These are phyloP conservation scores for Gastracanthus pulcherrimus DNA, from an alignment of 2,888 invertebrate species.

Conservation along the genomic window DNA sequence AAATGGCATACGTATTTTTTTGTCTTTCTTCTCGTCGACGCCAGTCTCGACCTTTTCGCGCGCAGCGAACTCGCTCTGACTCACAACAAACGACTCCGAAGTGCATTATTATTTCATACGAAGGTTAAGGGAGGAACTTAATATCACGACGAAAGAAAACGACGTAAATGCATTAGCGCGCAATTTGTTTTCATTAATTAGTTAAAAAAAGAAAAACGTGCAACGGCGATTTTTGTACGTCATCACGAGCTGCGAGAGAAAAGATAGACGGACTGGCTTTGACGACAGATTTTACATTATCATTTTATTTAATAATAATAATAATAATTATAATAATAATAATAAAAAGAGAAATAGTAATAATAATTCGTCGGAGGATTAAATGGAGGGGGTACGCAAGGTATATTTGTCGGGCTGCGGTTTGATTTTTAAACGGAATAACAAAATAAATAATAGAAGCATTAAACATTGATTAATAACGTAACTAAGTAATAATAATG, in stretches of 20 bases:
- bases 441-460: conserved; percentile 78
- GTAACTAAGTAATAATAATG: conserved; percentile 73
- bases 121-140: conserved; percentile 52
- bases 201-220: not conserved
- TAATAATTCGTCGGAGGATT: conserved; percentile 56
- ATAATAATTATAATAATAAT: conserved; percentile 47
- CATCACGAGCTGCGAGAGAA: conserved; percentile 35
- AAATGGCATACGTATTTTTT: conserved; percentile 40
- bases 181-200: conserved; percentile 7
- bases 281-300: conserved; percentile 41
- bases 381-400: conserved; percentile 44
- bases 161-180: conserved; percentile 53
- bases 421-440: conserved; percentile 68
- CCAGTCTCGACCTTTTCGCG: conserved; percentile 18
- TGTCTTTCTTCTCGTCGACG: conserved; percentile 46
- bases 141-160: conserved; percentile 50
- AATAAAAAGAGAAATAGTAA: conserved; percentile 44
- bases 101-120: conserved; percentile 31
- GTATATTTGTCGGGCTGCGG: conserved; percentile 51
- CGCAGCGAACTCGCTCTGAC: not conserved
- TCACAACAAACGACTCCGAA: conserved; percentile 22
- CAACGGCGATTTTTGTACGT: conserved; percentile 29
- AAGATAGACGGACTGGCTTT: conserved; percentile 45
- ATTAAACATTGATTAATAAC: conserved; percentile 77
- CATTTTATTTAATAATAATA: conserved; percentile 37